Percentiles rank a stretch among this genome's conserved stretches.
phyloP scores from a whole-genome alignment of 2,113 vertebrate genomes.

The Phasianus colchicus region DNA sequence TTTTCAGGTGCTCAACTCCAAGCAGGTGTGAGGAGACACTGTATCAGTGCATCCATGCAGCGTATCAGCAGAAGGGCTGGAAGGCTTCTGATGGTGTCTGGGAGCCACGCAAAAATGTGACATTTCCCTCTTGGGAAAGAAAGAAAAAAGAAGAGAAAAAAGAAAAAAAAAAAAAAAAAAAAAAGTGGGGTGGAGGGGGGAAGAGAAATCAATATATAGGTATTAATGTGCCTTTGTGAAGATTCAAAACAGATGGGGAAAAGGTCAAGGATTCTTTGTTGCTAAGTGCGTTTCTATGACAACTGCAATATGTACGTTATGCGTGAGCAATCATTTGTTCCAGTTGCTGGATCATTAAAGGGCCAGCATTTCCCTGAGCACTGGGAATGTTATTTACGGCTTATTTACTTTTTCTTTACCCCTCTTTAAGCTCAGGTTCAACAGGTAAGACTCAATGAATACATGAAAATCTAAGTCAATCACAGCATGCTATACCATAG shows the following conservation, averaged over 20 bases:
- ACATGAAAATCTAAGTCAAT: accelerated
- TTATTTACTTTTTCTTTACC: constrained; percentile 50
- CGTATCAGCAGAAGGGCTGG: not conserved
- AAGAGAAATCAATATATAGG: constrained; percentile 67
- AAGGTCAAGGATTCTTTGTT: constrained; percentile 84
- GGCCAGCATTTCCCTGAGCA: not conserved
- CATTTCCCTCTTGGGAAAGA: not conserved
- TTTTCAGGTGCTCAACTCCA: not conserved
- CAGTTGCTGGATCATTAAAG: constrained; percentile 73
- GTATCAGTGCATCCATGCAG: too few relatives aligned
- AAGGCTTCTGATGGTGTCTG: not conserved
- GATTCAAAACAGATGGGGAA: constrained; percentile 81
- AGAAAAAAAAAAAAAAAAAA: too few relatives aligned
- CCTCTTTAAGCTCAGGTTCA: constrained; percentile 11
- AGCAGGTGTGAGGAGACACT: not conserved
- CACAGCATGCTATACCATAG: accelerated
- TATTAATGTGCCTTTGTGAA: constrained; percentile 77
- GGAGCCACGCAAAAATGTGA: not conserved
- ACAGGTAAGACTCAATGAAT: not conserved
- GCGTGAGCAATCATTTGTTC: constrained; percentile 77
- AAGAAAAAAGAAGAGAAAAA: accelerated
- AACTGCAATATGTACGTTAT: constrained; percentile 73
- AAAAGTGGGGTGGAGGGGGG: not conserved
- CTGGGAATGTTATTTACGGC: not conserved
- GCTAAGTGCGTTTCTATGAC: constrained; percentile 81